These are phyloP conservation scores for Cinara cedri DNA, from an alignment of 2,888 invertebrate genomes.

Conservation along the genomic window DNA sequence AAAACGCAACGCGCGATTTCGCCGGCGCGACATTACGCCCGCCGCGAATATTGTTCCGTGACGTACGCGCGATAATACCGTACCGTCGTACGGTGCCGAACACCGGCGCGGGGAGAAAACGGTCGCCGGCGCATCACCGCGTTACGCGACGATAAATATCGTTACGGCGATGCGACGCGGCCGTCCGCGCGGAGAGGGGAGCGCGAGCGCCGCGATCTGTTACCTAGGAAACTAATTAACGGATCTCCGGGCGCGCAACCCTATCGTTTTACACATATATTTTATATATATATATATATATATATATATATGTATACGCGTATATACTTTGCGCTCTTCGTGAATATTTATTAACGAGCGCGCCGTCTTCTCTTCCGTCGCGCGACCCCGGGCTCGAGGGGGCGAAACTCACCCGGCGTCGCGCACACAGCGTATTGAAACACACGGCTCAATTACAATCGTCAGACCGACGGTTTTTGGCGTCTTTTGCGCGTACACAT, in stretches of 20 bases:
- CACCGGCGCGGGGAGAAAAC: too few species aligned
- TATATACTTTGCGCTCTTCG: slow-evolving; percentile 41
- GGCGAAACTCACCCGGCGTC: not conserved
- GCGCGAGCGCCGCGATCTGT: slow-evolving; percentile 12
- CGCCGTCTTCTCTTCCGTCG: not conserved
- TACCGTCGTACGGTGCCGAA: too few species aligned
- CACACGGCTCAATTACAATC: slow-evolving; percentile 38
- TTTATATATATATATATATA: too few species aligned
- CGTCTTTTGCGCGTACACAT: not conserved
- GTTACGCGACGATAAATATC: too few species aligned
- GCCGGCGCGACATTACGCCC: too few species aligned
- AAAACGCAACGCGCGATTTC: too few species aligned
- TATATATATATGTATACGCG: too few species aligned
- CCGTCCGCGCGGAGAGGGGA: not conserved
- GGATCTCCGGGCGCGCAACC: slow-evolving; percentile 38
- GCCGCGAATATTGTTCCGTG: slow-evolving; percentile 19
- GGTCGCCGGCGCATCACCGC: too few species aligned
- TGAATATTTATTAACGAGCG: slow-evolving; percentile 54
- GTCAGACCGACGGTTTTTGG: slow-evolving; percentile 22
- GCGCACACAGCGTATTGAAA: too few species aligned
- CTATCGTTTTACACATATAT: slow-evolving; percentile 24
- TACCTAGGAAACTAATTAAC: slow-evolving; percentile 57
- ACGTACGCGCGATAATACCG: not conserved
- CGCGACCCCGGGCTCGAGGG: not conserved
- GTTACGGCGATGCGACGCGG: too few species aligned